A percentile compares a stretch with the other conserved stretches of the same genome.
Evolutionary conservation across 2,888 invertebrate species (phyloP).

Genomic region (Cinara cedri): DNA sequence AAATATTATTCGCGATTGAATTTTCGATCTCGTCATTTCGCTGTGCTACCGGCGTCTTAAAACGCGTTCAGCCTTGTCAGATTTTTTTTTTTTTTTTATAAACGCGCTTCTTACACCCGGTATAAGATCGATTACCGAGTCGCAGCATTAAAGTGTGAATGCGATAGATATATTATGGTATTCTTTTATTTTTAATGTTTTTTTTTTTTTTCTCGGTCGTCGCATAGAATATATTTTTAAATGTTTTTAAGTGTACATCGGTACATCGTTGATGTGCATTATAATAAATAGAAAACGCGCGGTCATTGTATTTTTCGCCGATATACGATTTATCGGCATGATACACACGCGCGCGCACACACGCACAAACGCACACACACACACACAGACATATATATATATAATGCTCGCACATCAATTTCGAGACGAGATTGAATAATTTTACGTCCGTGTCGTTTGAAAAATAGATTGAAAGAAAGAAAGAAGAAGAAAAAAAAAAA

Average conservation of each 20-base stretch:
- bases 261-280: background rate
- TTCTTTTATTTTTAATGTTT: background rate
- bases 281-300: slow-evolving; percentile 21
- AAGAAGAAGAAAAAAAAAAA: background rate
- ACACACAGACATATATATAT: too few species aligned
- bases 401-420: background rate
- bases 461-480: slow-evolving; percentile 11
- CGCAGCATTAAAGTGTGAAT: slow-evolving; percentile 17
- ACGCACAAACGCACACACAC: too few species aligned
- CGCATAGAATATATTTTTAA: slow-evolving; percentile 6
- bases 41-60: slow-evolving; percentile 1
- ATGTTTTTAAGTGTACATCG: background rate
- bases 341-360: too few species aligned
- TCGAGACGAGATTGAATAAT: background rate
- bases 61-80: slow-evolving; percentile 42
- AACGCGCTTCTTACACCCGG: background rate
- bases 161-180: background rate
- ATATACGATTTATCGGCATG: too few species aligned
- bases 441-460: slow-evolving; percentile 6
- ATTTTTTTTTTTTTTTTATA: slow-evolving; percentile 16
- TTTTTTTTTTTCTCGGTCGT: background rate
- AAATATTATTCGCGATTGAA: background rate
- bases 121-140: slow-evolving; percentile 20
- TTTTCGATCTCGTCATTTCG: slow-evolving; percentile 9
- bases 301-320: slow-evolving; percentile 41